phyloP scores from a whole-genome alignment of 2,888 invertebrate species.

The Quadroppia sp. region DNA sequence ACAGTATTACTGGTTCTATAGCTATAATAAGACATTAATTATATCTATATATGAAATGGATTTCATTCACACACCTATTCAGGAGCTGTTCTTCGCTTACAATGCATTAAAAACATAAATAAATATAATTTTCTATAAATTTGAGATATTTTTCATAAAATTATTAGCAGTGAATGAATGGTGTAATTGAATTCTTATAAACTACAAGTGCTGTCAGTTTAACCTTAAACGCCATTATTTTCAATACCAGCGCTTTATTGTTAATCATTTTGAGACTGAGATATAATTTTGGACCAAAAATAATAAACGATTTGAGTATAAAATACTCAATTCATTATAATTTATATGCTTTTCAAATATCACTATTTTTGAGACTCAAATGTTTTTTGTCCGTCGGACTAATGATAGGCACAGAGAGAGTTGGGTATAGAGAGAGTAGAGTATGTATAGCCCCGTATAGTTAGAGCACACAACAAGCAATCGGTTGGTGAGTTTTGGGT shows the following conservation, averaged over 20 bases:
- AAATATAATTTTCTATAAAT: no score
- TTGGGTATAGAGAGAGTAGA: no score
- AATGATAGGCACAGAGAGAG: neutral
- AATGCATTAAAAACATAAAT: no score
- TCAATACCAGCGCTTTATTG: neutral
- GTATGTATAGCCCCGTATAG: no score
- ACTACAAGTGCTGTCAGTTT: neutral
- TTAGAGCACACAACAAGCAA: slow-evolving; percentile 3
- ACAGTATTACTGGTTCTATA: no score
- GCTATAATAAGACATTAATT: no score
- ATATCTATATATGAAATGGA: no score
- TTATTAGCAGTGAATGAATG: no score
- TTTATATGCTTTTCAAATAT: neutral
- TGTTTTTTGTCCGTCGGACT: neutral
- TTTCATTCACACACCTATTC: neutral
- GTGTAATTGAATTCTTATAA: neutral
- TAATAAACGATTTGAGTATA: neutral
- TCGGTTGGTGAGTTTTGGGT: slow-evolving; percentile 13
- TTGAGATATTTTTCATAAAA: no score
- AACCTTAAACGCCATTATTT: neutral
- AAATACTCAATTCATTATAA: neutral
- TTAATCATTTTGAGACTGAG: neutral
- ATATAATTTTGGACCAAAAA: neutral
- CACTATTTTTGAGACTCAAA: neutral
- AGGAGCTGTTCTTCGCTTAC: neutral